Evolutionary conservation across 2,797 vertebrate species (phyloP).

Genomic region (Meriones psammophilus): DNA sequence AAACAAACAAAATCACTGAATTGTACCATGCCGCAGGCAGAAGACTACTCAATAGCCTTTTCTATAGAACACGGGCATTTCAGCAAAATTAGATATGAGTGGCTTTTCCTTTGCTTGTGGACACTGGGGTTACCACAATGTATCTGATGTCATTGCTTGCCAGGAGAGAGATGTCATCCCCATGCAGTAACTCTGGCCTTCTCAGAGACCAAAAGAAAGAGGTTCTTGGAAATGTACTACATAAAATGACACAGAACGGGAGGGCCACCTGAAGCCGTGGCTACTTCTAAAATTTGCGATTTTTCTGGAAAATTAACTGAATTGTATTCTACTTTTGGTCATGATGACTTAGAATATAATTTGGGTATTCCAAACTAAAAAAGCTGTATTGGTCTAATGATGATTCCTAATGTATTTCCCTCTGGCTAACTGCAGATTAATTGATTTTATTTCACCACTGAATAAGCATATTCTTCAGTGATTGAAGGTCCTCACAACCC

Average conservation of each 20-base stretch:
- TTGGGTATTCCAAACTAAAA: conserved; percentile 21
- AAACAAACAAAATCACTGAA: conserved; percentile 21
- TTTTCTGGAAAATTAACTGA: conserved; percentile 26
- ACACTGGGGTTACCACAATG: not conserved
- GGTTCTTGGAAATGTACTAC: not conserved
- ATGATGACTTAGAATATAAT: conserved; percentile 4
- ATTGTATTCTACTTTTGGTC: not conserved
- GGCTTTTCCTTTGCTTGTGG: not conserved
- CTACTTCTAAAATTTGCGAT: not conserved
- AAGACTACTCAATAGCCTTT: not conserved
- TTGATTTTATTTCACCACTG: not conserved
- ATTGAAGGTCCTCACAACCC: not conserved
- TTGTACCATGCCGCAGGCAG: not conserved
- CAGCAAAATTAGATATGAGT: not conserved
- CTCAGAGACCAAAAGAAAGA: not conserved
- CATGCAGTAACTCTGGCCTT: conserved; percentile 31
- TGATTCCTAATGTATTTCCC: not conserved
- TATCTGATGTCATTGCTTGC: not conserved
- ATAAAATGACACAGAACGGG: not conserved
- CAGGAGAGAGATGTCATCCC: not conserved
- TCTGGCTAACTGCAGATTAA: not conserved
- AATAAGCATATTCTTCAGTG: not conserved
- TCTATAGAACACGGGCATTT: not conserved
- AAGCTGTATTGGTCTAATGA: not conserved
- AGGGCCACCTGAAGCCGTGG: not conserved